phyloP scores from a whole-genome alignment of 2,888 invertebrate species.

The Spilarctia lutea region DNA sequence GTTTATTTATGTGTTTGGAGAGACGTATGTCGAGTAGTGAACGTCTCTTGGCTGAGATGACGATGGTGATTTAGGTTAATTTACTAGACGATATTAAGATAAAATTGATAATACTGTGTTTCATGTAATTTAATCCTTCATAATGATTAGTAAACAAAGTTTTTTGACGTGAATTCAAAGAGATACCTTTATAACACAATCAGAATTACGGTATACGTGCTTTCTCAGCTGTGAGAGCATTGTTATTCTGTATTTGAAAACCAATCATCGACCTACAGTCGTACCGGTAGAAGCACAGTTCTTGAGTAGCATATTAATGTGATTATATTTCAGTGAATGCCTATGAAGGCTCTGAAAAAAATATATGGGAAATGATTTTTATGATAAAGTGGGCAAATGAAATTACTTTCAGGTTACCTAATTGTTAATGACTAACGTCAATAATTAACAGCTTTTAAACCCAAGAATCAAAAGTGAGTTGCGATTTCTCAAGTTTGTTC shows the following conservation, averaged over 20 bases:
- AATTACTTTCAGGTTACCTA: background rate
- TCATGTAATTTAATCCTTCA: background rate
- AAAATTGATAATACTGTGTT: too few species aligned
- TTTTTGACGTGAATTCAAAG: background rate
- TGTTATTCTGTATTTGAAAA: constrained; percentile 14
- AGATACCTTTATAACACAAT: background rate
- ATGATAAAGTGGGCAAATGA: background rate
- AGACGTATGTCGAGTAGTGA: too few species aligned
- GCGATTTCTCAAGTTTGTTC: too few species aligned
- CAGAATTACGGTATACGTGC: constrained; percentile 8
- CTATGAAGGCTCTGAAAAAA: background rate
- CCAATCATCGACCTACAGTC: constrained; percentile 11
- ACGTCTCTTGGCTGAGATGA: too few species aligned
- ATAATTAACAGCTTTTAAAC: background rate
- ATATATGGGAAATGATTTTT: background rate
- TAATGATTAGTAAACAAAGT: background rate
- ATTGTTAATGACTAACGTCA: background rate
- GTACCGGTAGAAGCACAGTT: background rate
- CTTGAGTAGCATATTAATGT: constrained; percentile 18
- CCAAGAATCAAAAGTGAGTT: too few species aligned
- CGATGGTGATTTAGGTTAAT: background rate
- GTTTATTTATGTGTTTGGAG: background rate
- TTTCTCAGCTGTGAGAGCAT: constrained; percentile 13
- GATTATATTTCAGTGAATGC: background rate
- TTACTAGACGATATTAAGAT: background rate